Evolutionary conservation across 92 coral and sea anemone genomes (phyloP).

Genomic region (Siderastrea radians): DNA sequence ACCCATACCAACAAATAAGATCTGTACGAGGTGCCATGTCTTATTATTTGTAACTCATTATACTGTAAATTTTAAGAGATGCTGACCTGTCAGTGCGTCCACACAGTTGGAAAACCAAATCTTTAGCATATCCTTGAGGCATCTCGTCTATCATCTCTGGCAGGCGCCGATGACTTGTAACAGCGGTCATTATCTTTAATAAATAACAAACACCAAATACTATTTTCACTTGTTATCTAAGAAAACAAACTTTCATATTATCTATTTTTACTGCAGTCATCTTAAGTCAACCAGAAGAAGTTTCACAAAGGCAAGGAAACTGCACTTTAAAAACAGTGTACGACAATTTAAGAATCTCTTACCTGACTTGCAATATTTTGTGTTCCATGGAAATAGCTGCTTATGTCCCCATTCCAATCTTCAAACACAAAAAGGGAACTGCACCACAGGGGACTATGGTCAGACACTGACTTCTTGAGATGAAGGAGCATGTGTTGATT

Average conservation of each 20-base stretch:
- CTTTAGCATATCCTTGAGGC: not conserved
- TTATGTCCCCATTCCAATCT: no score
- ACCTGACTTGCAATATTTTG: not conserved
- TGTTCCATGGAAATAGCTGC: no score
- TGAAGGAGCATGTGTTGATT: no score
- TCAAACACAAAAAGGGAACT: no score
- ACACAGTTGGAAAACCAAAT: slow-evolving; percentile 1
- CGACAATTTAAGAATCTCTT: not conserved
- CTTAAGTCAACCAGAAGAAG: no score
- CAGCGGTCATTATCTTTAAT: not conserved
- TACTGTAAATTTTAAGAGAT: not conserved
- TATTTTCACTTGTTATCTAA: not conserved
- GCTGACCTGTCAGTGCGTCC: not conserved
- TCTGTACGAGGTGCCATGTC: not conserved
- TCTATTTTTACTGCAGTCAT: no score
- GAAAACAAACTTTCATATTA: no score
- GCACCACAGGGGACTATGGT: not conserved
- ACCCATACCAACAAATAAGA: not conserved
- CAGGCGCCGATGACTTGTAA: not conserved
- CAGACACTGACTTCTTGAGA: not conserved
- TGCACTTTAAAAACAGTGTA: no score
- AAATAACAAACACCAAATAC: not conserved
- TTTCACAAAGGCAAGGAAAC: no score
- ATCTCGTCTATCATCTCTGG: not conserved
- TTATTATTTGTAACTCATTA: not conserved